Base-by-base conservation (phyloP, 2,888 invertebrate species). In the Gibbula magus region DNA sequence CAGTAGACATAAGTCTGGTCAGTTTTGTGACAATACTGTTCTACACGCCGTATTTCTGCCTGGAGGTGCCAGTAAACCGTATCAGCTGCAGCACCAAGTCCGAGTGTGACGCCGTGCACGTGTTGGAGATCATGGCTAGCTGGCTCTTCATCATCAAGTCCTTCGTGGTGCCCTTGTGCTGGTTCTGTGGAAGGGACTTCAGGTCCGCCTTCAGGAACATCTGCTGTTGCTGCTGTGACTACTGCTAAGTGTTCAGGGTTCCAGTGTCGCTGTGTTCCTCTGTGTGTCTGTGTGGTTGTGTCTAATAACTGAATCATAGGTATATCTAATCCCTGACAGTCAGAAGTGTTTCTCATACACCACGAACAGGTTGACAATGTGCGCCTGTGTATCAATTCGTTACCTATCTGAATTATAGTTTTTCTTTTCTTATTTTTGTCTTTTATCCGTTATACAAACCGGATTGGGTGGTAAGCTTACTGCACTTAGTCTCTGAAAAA, bases 121-220 rank as follows among this genome's bases (percentile, higher is more conserved):
- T 77, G 61, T 32, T 83, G n/a, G 79, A 77, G 73, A 79, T 81
- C 18, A 54, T 79, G 10, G 73, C 82, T 13, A 53, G 81, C 22
- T 85, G 85, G 85, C 56, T 81, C 16, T 80, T 83, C 77, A 77
- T 85, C 45, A 81, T 80, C 56, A 85, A 85, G 79, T 84, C 83
- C 51, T 84, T 81, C 77, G 51, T 84, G 22, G 56, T 83, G n/a
- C 84, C 84, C 0, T 73, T 85, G 20, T 56, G 77, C 54, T 85
- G 85, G 85, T 51, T 83, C 53, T 78, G 82, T 18, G 83, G 83
- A 29, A 75, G 74, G 20, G 83, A 85, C 79, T 81, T 83, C 20
- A 74, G 84, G 18, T 74, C 78, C 0, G 83, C 75, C 32, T 75
- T 85, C 29, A 73, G 76, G 51, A 75, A 81, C 5, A 32, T 81